A percentile compares a stretch with the other conserved stretches of the same genome.
phyloP scores from a whole-genome alignment of 2,113 vertebrate genomes.

The Indicator maculatus region DNA sequence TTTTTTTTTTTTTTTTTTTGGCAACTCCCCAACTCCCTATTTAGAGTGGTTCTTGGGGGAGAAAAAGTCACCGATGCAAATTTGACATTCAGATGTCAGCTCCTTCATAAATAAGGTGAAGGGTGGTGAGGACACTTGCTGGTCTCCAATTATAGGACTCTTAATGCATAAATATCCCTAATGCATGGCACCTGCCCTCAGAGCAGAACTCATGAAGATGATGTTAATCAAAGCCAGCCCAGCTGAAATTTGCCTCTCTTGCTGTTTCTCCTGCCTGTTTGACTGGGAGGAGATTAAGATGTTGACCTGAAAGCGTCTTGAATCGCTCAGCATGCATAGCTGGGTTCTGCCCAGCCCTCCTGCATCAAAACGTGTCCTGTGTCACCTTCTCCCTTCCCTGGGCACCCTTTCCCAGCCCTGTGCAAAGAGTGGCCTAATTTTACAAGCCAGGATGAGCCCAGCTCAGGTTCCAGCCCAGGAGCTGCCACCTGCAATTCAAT shows the following conservation, averaged over 20 bases:
- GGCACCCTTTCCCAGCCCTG: slow-evolving; percentile 7
- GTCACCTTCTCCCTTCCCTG: not conserved
- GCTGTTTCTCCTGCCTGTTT: slow-evolving; percentile 3
- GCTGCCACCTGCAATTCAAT: slow-evolving; percentile 29
- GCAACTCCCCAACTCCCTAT: slow-evolving; percentile 26
- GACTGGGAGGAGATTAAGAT: not conserved
- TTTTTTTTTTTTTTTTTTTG: not conserved
- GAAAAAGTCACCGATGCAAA: slow-evolving; percentile 70
- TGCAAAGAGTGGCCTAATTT: slow-evolving; percentile 16
- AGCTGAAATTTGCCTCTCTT: not conserved
- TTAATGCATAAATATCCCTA: slow-evolving; percentile 76
- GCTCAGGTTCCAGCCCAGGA: slow-evolving; percentile 34
- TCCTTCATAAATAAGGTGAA: slow-evolving; percentile 79
- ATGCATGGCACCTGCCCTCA: slow-evolving; percentile 66
- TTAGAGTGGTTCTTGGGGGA: slow-evolving; percentile 63
- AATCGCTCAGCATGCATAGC: not conserved
- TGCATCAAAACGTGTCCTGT: not conserved
- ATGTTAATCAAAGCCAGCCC: slow-evolving; percentile 1
- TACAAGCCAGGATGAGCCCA: not conserved
- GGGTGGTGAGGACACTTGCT: slow-evolving; percentile 73
- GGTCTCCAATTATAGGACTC: slow-evolving; percentile 76
- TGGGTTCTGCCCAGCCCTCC: not conserved
- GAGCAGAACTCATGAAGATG: slow-evolving; percentile 55
- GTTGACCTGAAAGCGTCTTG: not conserved
- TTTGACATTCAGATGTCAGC: slow-evolving; percentile 77